Base-by-base conservation (phyloP, 2,888 invertebrate genomes). In the Orthosia incerta region DNA sequence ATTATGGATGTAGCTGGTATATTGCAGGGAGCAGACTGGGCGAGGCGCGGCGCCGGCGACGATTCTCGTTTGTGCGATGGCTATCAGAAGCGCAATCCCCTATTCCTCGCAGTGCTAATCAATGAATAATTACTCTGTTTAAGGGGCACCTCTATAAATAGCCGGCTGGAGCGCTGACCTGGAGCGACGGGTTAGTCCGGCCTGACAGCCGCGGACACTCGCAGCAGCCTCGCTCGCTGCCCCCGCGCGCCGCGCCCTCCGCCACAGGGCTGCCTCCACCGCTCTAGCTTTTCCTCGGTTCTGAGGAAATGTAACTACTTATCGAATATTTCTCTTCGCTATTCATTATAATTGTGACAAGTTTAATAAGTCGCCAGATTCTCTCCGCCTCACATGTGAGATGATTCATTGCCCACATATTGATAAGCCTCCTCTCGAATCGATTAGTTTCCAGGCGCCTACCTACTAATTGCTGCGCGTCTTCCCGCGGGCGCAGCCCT, bases 61-160 rank as follows among this genome's bases (percentile, higher is more conserved):
- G 92, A 92, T 94, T 94, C 95, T 94, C 91, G 95, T 95, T 95
- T 95, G 93, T 91, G 93, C 95, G 95, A 95, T 95, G 93, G 93
- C 95, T 95, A 96, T 96, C 96, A 95, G 94, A 93, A 95, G 95
- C 94, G 95, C 95, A 95, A 96, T 95, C 95, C 95, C 92, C 95
- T 95, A 96, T 95, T 96, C 95, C 95, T 95, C 93, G 95, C 95
- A 94, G 95, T 95, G 95, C 96, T 96, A 96, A 96, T 96, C 96
- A 96, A 96, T 96, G 96, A 96, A 96, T 96, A 96, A 96, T 96
- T 96, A 96, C 95, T 96, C 96, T 96, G 96, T 96, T 96, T 96
- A 96, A 96, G 96, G 96, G 95, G 95, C 94, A 95, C 94, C 94
- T 96, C 96, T 96, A 96, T 96, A 96, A 96, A 96, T 96, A 96